Conservation (phyloP, 1,140 invertebrate species). For the Drosophila punjabiensis region DNA sequence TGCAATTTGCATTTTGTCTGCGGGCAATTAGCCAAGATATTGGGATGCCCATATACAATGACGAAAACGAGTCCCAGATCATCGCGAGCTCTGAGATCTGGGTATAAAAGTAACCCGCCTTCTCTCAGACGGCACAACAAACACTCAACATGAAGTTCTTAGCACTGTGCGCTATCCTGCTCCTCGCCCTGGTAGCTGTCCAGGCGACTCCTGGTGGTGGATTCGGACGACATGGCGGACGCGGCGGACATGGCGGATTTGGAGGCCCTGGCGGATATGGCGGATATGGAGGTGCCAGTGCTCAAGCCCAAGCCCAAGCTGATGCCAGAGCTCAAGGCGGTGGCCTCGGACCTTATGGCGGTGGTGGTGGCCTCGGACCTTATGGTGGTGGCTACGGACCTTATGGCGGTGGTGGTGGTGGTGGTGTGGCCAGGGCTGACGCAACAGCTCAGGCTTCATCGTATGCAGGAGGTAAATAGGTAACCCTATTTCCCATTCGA, state of each 20-base stretch:
- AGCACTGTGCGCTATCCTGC: conserved; percentile 14
- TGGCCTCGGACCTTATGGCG: not conserved
- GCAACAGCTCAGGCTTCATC: not conserved
- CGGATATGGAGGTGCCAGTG: not conserved
- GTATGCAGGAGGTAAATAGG: not conserved
- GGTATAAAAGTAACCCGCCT: conserved; percentile 44
- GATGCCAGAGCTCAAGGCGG: not conserved
- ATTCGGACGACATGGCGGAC: not conserved
- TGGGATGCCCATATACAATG: conserved; percentile 4
- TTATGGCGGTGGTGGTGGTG: not conserved
- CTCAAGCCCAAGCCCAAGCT: not conserved
- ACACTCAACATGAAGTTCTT: conserved; percentile 30
- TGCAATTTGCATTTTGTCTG: conserved; percentile 22
- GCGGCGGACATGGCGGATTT: not conserved
- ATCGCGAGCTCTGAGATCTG: not conserved
- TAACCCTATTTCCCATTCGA: too few relatives aligned
- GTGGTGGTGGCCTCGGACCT: not conserved
- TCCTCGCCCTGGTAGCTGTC: conserved; percentile 18
- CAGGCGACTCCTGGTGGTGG: conserved; percentile 20
- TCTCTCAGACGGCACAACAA: conserved; percentile 25
- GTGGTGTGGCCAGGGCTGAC: not conserved
- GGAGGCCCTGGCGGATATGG: not conserved
- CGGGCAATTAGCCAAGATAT: not conserved
- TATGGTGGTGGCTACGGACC: not conserved
- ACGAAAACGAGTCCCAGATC: conserved; percentile 3